These are phyloP conservation scores for Sapajus apella DNA, from an alignment of 2,113 vertebrate genomes.

Conservation along the genomic window DNA sequence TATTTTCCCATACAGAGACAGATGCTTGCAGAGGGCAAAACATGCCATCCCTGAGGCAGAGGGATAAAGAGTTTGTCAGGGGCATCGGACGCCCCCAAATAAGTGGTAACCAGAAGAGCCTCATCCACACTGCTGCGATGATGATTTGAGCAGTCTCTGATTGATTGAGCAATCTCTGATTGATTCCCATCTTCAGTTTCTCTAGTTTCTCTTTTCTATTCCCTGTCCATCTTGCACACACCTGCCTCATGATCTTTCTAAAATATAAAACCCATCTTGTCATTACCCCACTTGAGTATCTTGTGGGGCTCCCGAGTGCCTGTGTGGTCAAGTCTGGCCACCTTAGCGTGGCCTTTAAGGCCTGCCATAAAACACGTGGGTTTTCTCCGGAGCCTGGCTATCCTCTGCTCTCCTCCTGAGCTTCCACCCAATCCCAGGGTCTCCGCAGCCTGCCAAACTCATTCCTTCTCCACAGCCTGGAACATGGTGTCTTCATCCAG, in stretches of 20 bases:
- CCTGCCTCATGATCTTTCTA: no score
- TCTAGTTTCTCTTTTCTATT: accelerated
- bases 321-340: background rate
- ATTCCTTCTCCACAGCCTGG: background rate
- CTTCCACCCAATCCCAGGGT: accelerated
- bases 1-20: background rate
- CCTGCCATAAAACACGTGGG: accelerated
- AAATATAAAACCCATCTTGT: accelerated
- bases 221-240: background rate
- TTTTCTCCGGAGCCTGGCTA: background rate
- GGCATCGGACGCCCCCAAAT: accelerated
- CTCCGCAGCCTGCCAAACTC: accelerated
- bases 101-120: background rate
- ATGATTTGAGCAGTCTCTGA: no score
- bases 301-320: background rate
- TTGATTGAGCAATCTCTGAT: accelerated
- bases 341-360: accelerated
- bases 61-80: background rate
- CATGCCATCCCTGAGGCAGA: accelerated
- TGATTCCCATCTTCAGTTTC: background rate
- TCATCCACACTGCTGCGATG: accelerated
- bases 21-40: no score
- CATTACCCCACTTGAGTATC: background rate
- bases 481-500: accelerated
- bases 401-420: background rate